phyloP scores from a whole-genome alignment of 2,113 vertebrate species.

The Gallinago media region DNA sequence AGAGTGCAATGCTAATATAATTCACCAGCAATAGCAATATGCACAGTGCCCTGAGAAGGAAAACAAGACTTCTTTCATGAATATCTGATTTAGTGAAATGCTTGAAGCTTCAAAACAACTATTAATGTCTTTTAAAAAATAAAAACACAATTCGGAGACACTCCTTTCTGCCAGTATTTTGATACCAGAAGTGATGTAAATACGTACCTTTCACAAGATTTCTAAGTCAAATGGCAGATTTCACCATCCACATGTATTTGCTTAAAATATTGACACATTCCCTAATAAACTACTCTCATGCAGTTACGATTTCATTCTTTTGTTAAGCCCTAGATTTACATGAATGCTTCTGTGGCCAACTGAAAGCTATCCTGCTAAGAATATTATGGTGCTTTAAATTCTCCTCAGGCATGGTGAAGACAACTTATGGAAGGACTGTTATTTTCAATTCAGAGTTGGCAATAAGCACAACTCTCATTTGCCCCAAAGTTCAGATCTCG shows the following conservation, averaged over 20 bases:
- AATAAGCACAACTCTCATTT: neutral
- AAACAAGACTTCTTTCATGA: neutral
- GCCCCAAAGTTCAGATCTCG: neutral
- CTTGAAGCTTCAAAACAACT: neutral
- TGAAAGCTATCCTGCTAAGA: neutral
- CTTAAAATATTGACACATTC: neutral
- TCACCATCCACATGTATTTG: neutral
- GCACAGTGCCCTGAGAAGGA: neutral
- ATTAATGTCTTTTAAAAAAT: neutral
- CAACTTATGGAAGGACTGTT: neutral
- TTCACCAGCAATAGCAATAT: neutral
- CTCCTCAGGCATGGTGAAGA: neutral
- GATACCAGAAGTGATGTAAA: neutral
- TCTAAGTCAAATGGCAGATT: neutral
- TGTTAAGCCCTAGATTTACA: neutral
- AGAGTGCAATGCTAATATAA: neutral
- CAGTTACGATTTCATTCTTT: neutral
- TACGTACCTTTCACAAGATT: neutral
- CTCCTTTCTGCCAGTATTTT: neutral
- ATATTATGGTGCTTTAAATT: neutral
- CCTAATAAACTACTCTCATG: neutral
- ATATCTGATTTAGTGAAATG: neutral
- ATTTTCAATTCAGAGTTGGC: neutral
- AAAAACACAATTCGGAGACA: neutral
- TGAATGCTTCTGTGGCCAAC: neutral